A percentile compares a stretch with the other conserved stretches of the same genome.
Conservation (phyloP, 1,140 invertebrate species). For the Zaprionus nigranus region DNA sequence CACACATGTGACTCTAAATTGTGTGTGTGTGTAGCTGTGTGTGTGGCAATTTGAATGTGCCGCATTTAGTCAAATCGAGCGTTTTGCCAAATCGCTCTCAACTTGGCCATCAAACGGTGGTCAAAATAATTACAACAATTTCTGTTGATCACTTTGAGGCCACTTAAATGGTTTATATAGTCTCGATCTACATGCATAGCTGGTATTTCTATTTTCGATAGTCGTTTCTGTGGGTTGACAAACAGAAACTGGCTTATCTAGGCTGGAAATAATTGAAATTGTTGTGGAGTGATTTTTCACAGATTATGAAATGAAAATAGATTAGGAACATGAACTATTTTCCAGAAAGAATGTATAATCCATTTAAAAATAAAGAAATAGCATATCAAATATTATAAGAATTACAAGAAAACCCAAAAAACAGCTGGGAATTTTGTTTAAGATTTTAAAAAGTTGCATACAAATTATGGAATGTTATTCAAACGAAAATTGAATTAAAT, state of each 20-base stretch:
- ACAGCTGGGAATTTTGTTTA: not conserved
- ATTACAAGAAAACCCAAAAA: too few species aligned
- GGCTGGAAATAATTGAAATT: constrained; percentile 48
- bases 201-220: constrained; percentile 44
- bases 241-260: constrained; percentile 56
- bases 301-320: not conserved
- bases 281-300: not conserved
- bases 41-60: constrained; percentile 29
- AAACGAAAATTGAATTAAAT: not conserved
- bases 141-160: constrained; percentile 1
- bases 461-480: not conserved
- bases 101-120: constrained; percentile 64
- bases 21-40: constrained; percentile 15
- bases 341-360: too few species aligned
- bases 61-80: constrained; percentile 41
- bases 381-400: not conserved
- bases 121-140: constrained; percentile 16
- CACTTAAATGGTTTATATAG: not conserved
- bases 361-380: not conserved
- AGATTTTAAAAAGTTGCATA: not conserved
- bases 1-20: constrained; percentile 46
- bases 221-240: constrained; percentile 38
- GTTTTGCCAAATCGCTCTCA: constrained; percentile 63
- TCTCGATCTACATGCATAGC: not conserved
- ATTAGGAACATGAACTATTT: not conserved